Percentiles rank a stretch among this genome's conserved stretches.
Conservation (phyloP, 2,888 invertebrate species). For the Drosophila koepferae region DNA sequence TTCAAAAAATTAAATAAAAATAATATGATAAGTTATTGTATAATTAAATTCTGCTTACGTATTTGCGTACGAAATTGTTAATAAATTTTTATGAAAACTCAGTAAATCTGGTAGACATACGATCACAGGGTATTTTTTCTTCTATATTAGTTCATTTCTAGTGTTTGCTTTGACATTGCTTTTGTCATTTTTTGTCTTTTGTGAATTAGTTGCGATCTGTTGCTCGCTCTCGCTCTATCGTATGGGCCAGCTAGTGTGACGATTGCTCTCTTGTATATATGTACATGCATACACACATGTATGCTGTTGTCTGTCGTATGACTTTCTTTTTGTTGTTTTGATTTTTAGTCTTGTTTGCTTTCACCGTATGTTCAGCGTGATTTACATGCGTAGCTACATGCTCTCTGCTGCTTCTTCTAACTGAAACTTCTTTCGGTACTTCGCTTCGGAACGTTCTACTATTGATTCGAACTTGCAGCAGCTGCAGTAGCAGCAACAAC, state of each 20-base stretch:
- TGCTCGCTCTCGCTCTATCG: slow-evolving; percentile 6
- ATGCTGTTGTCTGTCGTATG: slow-evolving; percentile 26
- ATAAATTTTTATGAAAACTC: neutral
- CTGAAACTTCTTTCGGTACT: slow-evolving; percentile 12
- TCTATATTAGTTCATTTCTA: neutral
- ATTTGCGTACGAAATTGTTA: neutral
- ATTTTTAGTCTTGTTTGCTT: slow-evolving; percentile 45
- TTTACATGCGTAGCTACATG: slow-evolving; percentile 32
- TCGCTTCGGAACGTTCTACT: slow-evolving; percentile 5
- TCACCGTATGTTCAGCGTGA: slow-evolving; percentile 38
- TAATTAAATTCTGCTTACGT: neutral
- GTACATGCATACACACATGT: neutral
- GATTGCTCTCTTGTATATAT: slow-evolving; percentile 12
- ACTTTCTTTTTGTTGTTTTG: slow-evolving; percentile 48
- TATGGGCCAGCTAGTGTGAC: neutral
- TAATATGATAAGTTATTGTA: neutral
- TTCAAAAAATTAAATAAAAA: neutral
- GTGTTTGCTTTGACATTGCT: slow-evolving; percentile 3
- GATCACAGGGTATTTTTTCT: neutral
- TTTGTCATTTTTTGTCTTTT: slow-evolving; percentile 12
- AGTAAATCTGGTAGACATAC: too few relatives aligned
- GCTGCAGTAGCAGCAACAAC: neutral
- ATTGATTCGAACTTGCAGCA: slow-evolving; percentile 7
- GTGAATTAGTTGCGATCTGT: slow-evolving; percentile 10
- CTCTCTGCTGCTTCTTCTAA: neutral